Conservation (phyloP, 1,140 invertebrate species). For the Ladona fulva region DNA sequence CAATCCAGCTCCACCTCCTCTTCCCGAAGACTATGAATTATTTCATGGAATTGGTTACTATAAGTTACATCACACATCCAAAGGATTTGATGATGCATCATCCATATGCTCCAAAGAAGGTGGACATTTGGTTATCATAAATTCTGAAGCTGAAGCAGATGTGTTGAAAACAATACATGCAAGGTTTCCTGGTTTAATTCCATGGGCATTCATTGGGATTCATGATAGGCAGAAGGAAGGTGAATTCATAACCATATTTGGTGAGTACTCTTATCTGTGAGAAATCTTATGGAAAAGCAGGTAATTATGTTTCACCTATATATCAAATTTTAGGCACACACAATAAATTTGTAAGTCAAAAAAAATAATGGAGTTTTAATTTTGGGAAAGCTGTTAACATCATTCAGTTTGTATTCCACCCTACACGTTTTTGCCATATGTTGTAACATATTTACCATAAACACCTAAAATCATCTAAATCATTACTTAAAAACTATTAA, state of each 20-base stretch:
- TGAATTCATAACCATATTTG: background rate
- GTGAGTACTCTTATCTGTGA: too few relatives aligned
- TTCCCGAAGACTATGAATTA: conserved; percentile 16
- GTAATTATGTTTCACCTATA: too few relatives aligned
- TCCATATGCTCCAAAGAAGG: conserved; percentile 32
- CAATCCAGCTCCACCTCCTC: background rate
- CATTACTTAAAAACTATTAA: too few relatives aligned
- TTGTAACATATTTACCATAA: too few relatives aligned
- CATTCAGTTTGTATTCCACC: too few relatives aligned
- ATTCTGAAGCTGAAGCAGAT: conserved; percentile 30
- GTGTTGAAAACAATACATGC: background rate
- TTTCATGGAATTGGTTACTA: conserved; percentile 27
- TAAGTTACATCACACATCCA: conserved; percentile 31
- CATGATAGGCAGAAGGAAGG: background rate
- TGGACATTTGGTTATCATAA: conserved; percentile 33
- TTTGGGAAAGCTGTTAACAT: too few relatives aligned
- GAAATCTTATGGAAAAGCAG: too few relatives aligned
- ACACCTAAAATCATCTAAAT: too few relatives aligned
- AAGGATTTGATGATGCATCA: conserved; percentile 33
- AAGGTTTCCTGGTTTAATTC: background rate
- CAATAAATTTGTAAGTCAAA: too few relatives aligned
- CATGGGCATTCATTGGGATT: background rate
- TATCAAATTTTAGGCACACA: too few relatives aligned
- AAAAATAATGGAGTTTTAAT: too few relatives aligned
- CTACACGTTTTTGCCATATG: too few relatives aligned